phyloP scores from a whole-genome alignment of 2,888 invertebrate species.

The Anagyrus pseudococci region DNA sequence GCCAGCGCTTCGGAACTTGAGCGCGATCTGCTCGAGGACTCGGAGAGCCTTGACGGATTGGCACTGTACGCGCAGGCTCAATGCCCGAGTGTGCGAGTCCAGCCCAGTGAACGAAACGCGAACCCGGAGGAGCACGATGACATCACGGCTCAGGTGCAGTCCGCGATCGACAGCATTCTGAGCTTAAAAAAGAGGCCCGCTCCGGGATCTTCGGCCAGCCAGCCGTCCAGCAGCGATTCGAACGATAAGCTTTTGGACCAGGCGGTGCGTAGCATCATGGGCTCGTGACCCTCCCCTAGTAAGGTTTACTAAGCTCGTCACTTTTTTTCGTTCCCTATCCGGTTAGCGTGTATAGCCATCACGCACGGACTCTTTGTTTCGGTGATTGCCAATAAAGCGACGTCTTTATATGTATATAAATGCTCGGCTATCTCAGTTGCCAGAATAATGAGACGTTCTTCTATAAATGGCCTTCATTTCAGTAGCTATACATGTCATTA shows the following conservation, averaged over 20 bases:
- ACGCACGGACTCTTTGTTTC: not conserved
- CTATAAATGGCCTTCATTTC: constrained; percentile 43
- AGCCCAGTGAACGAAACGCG: constrained; percentile 37
- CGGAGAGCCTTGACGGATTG: constrained; percentile 56
- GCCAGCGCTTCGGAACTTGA: constrained; percentile 55
- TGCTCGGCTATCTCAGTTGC: constrained; percentile 11
- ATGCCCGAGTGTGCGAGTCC: constrained; percentile 43
- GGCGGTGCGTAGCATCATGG: constrained; percentile 59
- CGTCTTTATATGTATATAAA: not conserved
- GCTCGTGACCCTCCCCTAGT: constrained; percentile 61
- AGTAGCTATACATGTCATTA: constrained; percentile 57
- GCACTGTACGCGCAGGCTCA: constrained; percentile 54
- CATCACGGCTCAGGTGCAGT: constrained; percentile 79
- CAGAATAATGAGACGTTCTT: constrained; percentile 18
- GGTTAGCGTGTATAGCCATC: not conserved
- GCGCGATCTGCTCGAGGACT: constrained; percentile 57
- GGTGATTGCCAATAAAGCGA: not conserved
- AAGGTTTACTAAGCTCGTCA: constrained; percentile 55
- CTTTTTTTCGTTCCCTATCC: not conserved
- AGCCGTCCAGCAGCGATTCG: constrained; percentile 48
- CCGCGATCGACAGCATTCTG: constrained; percentile 80
- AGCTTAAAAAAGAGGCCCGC: constrained; percentile 68
- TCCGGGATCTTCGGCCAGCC: constrained; percentile 32
- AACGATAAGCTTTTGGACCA: constrained; percentile 58
- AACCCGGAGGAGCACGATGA: constrained; percentile 65